Evolutionary conservation across 2,888 invertebrate species (phyloP), one percentile per base, ranked within the genome.

Genomic region (Perizoma affinitatum): DNA sequence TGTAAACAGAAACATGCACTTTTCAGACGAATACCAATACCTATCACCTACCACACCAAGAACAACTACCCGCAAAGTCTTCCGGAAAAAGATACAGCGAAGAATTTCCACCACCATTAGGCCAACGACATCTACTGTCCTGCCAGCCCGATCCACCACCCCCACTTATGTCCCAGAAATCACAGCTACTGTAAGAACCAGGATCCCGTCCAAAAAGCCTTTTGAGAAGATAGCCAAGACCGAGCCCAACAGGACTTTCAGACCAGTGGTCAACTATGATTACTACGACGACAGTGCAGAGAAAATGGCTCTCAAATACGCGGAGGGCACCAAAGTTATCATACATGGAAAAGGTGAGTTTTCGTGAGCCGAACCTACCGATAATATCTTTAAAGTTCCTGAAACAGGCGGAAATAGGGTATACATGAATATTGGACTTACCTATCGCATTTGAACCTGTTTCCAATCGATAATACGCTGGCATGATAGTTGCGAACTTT

Each of bases 241-340:
- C 6, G 73, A 71, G 9, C 75, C 81, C 0, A 82, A 78, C 52
- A 82, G 74, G 70, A 82, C 79, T 0, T 82, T 78, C 69, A 79
- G 72, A 51, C 90, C 90, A 0, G 82, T 88, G 3, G 79, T 78
- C 22, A 94, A 94, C 74, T 95, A 96, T 72, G 96, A 96, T 71
- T 95, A 95, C 70, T 96, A 96, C 71, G 96, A 96, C 68, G 95
- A 95, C 62, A 93, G 93, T 22, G 93, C 94, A 60, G 94, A 78
- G 79, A 95, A 74, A 80, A 93, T 77, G 82, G 88, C 82, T 8
- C 74, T 80, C 9, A 90, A 89, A 48, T 90, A 90, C 61, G 76
- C 72, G 0, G 94, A 75, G 85, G 93, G 82, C 84, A 94, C 82
- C 1, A 95, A 95, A 79, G 94, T 94, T 35, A 84, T 93, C 48